Evolutionary conservation across 2,113 vertebrate genomes (phyloP).

Genomic region (Laterallus jamaicensis): DNA sequence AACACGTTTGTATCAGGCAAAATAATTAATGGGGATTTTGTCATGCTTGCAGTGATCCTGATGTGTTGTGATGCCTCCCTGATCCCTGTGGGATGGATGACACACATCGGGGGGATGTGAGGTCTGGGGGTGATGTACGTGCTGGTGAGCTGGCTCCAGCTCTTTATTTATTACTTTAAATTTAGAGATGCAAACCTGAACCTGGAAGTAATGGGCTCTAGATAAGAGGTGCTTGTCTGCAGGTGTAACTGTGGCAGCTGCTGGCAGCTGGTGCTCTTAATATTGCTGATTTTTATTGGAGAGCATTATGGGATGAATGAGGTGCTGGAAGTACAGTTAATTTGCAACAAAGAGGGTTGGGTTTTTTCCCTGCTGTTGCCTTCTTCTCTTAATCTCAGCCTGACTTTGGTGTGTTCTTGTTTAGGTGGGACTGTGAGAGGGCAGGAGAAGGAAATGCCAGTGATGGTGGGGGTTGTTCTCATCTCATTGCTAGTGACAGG

Average conservation of each 20-base stretch:
- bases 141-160: neutral
- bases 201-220: conserved; percentile 33
- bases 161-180: neutral
- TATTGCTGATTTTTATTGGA: neutral
- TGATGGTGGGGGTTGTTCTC: too few relatives aligned
- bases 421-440: neutral
- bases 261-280: neutral
- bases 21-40: neutral
- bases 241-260: conserved; percentile 26
- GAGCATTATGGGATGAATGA: neutral
- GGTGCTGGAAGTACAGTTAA: neutral
- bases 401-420: rapidly evolving
- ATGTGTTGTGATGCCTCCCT: neutral
- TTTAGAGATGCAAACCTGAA: conserved; percentile 38
- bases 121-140: neutral
- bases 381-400: neutral
- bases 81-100: neutral
- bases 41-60: rapidly evolving
- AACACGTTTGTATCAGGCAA: rapidly evolving
- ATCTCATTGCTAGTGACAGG: too few relatives aligned
- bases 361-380: neutral
- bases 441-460: neutral
- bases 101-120: neutral
- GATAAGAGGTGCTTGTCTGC: conserved; percentile 52
- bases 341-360: neutral